Percentiles rank a stretch among this genome's conserved stretches.
Evolutionary conservation across 2,888 invertebrate genomes (phyloP).

Genomic region (Pecten maximus): DNA sequence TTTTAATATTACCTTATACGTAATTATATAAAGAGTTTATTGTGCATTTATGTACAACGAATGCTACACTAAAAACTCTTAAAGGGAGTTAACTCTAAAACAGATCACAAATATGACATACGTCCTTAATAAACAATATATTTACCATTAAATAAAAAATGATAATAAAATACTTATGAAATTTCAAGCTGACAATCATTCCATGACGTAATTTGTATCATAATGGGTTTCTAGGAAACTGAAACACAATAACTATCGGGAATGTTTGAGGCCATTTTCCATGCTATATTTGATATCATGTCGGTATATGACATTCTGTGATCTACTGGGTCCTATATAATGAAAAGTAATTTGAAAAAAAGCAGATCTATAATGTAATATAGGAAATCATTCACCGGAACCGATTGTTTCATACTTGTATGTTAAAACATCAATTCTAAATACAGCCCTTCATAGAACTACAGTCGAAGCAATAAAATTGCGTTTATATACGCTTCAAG

Average conservation of each 20-base stretch:
- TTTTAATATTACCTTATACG: no score
- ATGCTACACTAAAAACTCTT: no score
- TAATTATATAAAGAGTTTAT: no score
- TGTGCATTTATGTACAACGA: no score
- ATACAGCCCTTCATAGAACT: not conserved
- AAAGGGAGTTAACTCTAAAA: no score
- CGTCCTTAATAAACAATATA: no score
- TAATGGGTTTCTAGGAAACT: not conserved
- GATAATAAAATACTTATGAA: no score
- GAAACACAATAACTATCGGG: not conserved
- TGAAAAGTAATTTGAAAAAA: not conserved
- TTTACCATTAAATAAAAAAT: no score
- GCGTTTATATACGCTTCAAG: not conserved
- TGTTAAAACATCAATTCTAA: not conserved
- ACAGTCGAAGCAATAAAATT: not conserved
- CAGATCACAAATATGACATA: no score
- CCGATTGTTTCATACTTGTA: not conserved
- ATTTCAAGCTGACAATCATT: no score
- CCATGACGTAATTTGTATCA: not conserved
- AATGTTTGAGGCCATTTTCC: not conserved
- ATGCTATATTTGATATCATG: not conserved
- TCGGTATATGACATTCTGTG: not conserved
- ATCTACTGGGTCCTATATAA: not conserved
- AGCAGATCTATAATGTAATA: not conserved
- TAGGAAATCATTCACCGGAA: not conserved